A percentile compares a stretch with the other conserved stretches of the same genome.
Evolutionary conservation across 2,888 invertebrate genomes (phyloP).

Genomic region (Pachycephus smyrnensis): DNA sequence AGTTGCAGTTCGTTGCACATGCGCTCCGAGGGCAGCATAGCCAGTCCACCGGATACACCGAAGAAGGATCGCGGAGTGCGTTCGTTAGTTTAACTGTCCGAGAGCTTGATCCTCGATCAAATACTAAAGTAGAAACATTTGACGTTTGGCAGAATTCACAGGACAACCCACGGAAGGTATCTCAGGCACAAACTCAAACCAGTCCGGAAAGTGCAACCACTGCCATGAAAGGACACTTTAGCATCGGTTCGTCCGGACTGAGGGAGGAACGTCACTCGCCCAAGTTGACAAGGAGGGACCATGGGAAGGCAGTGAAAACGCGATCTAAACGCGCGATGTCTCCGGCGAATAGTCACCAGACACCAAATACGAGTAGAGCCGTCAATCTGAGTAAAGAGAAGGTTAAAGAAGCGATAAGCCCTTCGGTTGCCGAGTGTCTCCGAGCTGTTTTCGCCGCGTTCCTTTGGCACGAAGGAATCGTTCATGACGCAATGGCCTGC

Average conservation of each 20-base stretch:
- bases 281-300: constrained; percentile 71
- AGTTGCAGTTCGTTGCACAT: constrained; percentile 70
- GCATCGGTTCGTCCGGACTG: constrained; percentile 70
- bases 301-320: constrained; percentile 62
- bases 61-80: constrained; percentile 61
- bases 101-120: neutral
- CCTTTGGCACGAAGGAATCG: constrained; percentile 97
- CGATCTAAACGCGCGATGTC: constrained; percentile 67
- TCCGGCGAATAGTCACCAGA: constrained; percentile 67
- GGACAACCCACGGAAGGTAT: constrained; percentile 62
- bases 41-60: constrained; percentile 68
- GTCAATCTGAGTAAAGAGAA: constrained; percentile 69
- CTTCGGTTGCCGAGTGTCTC: constrained; percentile 91
- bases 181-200: constrained; percentile 70
- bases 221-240: constrained; percentile 71
- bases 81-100: constrained; percentile 22
- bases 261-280: constrained; percentile 72
- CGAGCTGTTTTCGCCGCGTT: constrained; percentile 97
- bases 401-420: constrained; percentile 87
- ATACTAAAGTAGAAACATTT: neutral
- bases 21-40: constrained; percentile 67
- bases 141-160: constrained; percentile 55
- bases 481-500: constrained; percentile 98
- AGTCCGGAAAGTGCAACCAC: constrained; percentile 67
- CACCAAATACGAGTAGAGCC: constrained; percentile 55